phyloP scores from a whole-genome alignment of 1,140 invertebrate species.

The Zaprionus inermis region DNA sequence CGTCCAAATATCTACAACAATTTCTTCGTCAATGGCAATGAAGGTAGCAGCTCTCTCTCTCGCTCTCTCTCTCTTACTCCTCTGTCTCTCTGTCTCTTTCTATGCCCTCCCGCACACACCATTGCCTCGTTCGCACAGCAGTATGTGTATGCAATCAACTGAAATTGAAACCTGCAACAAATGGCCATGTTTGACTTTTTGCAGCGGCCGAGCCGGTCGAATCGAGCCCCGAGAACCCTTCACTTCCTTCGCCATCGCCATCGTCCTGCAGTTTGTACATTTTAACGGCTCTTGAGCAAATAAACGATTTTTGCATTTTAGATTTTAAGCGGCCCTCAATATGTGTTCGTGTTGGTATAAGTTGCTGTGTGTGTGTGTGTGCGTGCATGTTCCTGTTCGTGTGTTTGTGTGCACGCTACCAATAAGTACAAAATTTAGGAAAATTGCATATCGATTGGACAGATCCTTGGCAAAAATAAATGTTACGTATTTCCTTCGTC shows the following conservation, averaged over 20 bases:
- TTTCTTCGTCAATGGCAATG: conserved; percentile 66
- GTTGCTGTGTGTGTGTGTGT: conserved; percentile 43
- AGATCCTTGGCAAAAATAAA: conserved; percentile 42
- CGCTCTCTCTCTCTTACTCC: conserved; percentile 2
- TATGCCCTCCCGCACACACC: not conserved
- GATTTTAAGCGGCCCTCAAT: conserved; percentile 52
- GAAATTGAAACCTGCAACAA: conserved; percentile 80
- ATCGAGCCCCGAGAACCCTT: not conserved
- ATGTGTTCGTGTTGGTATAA: conserved; percentile 36
- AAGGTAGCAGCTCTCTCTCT: conserved; percentile 34
- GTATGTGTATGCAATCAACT: conserved; percentile 69
- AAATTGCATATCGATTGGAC: conserved; percentile 50
- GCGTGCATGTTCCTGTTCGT: conserved; percentile 12
- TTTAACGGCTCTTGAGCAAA: conserved; percentile 78
- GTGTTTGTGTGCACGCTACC: conserved; percentile 9
- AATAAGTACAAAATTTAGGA: conserved; percentile 50
- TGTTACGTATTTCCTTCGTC: conserved; percentile 4
- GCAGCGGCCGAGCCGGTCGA: conserved; percentile 57
- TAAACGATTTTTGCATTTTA: conserved; percentile 81
- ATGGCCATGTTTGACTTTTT: conserved; percentile 76
- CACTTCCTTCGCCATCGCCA: conserved; percentile 23
- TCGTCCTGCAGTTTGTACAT: conserved; percentile 55
- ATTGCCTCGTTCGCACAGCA: conserved; percentile 4
- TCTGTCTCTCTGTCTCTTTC: conserved; percentile 5
- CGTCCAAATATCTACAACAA: conserved; percentile 79